These are phyloP conservation scores for Mycetomoellerius zeteki DNA, from an alignment of 1,140 invertebrate genomes.

Conservation along the genomic window DNA sequence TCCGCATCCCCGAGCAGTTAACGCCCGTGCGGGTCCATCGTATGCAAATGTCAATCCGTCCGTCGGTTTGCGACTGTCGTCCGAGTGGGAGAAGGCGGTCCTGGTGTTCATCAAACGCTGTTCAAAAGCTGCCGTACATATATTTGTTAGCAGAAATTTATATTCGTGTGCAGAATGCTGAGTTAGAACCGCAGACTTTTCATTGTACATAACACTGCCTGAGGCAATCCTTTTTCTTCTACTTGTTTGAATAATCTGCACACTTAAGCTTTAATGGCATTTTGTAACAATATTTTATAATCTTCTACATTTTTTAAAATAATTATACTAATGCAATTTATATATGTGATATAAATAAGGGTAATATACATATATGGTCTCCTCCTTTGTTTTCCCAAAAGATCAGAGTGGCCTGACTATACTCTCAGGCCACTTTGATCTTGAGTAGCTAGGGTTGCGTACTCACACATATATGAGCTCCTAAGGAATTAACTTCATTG, in stretches of 20 bases:
- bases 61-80: constrained; percentile 71
- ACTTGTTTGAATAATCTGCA: background rate
- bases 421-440: background rate
- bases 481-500: background rate
- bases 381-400: background rate
- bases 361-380: background rate
- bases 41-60: constrained; percentile 83
- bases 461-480: background rate
- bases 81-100: constrained; percentile 63
- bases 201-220: too few species aligned
- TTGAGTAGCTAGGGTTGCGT: constrained; percentile 2
- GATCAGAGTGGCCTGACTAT: background rate
- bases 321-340: background rate
- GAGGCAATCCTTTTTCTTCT: background rate
- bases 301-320: background rate
- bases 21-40: constrained; percentile 77
- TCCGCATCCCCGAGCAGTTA: constrained; percentile 81
- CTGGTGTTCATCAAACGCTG: constrained; percentile 74
- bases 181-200: background rate
- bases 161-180: background rate
- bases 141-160: constrained; percentile 48
- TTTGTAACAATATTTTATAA: background rate
- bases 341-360: background rate
- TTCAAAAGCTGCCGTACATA: constrained; percentile 41
- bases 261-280: background rate